These are phyloP conservation scores for Bostrychus sinensis DNA, from an alignment of 2,113 vertebrate genomes.

Conservation along the genomic window DNA sequence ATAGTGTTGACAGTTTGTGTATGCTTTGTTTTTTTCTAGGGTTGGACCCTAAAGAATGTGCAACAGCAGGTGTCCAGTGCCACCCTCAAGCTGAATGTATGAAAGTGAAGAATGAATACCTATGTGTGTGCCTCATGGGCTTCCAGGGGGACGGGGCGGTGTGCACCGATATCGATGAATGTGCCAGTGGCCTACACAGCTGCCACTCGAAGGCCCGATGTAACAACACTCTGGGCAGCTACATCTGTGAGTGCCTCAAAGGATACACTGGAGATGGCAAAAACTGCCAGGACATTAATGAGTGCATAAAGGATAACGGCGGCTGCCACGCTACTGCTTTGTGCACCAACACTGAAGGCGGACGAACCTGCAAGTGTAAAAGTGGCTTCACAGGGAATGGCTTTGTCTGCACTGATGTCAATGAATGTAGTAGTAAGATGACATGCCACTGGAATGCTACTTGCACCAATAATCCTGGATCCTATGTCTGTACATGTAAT, in stretches of 20 bases:
- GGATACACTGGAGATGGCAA: conserved; percentile 80
- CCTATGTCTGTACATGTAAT: conserved; percentile 81
- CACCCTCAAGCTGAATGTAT: conserved; percentile 74
- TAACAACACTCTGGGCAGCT: conserved; percentile 78
- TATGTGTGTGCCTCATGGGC: conserved; percentile 73
- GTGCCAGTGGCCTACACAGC: conserved; percentile 58
- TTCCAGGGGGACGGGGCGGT: conserved; percentile 73
- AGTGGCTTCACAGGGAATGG: conserved; percentile 78
- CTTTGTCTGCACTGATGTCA: conserved; percentile 73
- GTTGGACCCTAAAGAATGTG: conserved; percentile 67
- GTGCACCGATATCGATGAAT: conserved; percentile 81
- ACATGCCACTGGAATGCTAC: conserved; percentile 85
- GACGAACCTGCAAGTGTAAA: conserved; percentile 73
- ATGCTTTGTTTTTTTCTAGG: conserved; percentile 34
- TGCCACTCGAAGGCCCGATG: conserved; percentile 76
- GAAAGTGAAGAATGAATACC: conserved; percentile 54
- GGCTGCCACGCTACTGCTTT: conserved; percentile 74
- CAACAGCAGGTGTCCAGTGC: conserved; percentile 66
- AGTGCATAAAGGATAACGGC: conserved; percentile 78
- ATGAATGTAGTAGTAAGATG: conserved; percentile 70
- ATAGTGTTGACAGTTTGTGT: not conserved
- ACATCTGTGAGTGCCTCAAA: conserved; percentile 71
- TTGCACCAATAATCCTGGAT: conserved; percentile 83
- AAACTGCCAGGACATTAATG: conserved; percentile 78
- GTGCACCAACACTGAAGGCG: conserved; percentile 78